phyloP scores from a whole-genome alignment of 2,113 vertebrate genomes.

The Pelusios castaneus region DNA sequence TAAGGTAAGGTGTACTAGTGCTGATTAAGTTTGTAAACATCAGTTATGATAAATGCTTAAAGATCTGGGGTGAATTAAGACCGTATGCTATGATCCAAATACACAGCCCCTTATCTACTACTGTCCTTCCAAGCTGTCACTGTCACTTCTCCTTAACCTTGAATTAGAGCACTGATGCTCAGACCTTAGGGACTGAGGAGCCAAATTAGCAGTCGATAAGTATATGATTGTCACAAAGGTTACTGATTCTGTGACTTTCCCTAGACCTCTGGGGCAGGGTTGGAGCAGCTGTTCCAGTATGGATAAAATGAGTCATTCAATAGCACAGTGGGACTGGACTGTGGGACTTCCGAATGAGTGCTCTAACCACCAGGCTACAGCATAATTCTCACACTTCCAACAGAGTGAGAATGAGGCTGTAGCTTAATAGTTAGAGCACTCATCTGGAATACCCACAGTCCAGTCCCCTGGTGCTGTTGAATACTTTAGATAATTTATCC shows the following conservation, averaged over 20 bases:
- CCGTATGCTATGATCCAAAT: not conserved
- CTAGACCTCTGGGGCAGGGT: too few species aligned
- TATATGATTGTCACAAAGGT: too few species aligned
- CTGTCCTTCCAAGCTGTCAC: not conserved
- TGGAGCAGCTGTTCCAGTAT: not conserved
- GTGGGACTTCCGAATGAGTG: too few species aligned
- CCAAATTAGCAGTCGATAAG: not conserved
- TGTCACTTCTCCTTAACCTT: not conserved
- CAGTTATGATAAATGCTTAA: not conserved
- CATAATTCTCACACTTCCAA: too few species aligned
- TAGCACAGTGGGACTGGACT: too few species aligned
- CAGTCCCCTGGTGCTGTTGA: not conserved
- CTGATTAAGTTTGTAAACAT: not conserved
- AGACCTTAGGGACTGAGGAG: not conserved
- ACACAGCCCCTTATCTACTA: not conserved
- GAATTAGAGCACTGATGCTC: not conserved
- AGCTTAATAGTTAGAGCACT: too few species aligned
- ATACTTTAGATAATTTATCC: not conserved
- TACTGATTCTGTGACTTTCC: too few species aligned
- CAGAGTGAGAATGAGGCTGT: too few species aligned
- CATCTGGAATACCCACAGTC: too few species aligned
- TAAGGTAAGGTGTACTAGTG: slow-evolving; percentile 80
- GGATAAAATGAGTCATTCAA: not conserved
- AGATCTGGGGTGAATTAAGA: not conserved
- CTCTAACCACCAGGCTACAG: too few species aligned